Conservation (phyloP, 2,888 invertebrate genomes). For the Pachymerium ferrugineum region DNA sequence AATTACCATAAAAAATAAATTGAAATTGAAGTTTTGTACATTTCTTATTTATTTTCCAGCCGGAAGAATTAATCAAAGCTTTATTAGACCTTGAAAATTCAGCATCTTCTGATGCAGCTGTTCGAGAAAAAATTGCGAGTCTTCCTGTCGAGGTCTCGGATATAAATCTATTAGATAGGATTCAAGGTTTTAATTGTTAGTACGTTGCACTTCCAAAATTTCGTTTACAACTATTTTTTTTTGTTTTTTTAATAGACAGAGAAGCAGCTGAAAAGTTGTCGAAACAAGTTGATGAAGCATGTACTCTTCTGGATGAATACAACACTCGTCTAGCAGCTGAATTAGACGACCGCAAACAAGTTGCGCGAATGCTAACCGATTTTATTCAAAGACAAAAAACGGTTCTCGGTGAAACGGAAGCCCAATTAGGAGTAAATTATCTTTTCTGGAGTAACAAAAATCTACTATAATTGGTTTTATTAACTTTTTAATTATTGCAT, state of each 20-base stretch:
- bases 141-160: slow-evolving; percentile 93
- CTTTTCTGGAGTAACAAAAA: neutral
- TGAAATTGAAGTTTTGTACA: too few species aligned
- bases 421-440: slow-evolving; percentile 75
- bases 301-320: slow-evolving; percentile 77
- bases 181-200: slow-evolving; percentile 60
- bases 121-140: slow-evolving; percentile 86
- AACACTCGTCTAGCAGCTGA: slow-evolving; percentile 79
- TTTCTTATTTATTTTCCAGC: slow-evolving; percentile 55
- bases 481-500: neutral
- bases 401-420: slow-evolving; percentile 76
- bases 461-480: slow-evolving; percentile 4
- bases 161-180: slow-evolving; percentile 73
- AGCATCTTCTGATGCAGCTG: slow-evolving; percentile 88
- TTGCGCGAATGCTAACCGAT: slow-evolving; percentile 79
- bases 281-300: slow-evolving; percentile 79
- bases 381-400: slow-evolving; percentile 82
- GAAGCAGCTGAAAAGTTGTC: slow-evolving; percentile 72
- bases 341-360: slow-evolving; percentile 79
- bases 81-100: slow-evolving; percentile 81
- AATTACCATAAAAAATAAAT: too few species aligned
- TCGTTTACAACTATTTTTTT: too few species aligned
- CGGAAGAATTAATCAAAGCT: slow-evolving; percentile 82
- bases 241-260: slow-evolving; percentile 57
- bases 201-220: neutral